Conservation (phyloP, 2,888 invertebrate species). For the Tipula vernalis region DNA sequence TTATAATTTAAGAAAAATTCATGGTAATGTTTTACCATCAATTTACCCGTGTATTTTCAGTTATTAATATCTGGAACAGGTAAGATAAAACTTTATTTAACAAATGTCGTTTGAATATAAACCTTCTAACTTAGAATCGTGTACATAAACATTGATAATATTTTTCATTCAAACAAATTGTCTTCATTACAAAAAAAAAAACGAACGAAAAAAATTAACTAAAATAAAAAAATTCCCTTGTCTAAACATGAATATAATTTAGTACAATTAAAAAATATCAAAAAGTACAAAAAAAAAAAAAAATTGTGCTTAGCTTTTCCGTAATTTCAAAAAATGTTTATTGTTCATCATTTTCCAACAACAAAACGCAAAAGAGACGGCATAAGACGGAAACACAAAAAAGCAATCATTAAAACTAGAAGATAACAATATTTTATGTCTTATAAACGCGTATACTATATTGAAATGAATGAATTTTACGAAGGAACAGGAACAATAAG, state of each 20-base stretch:
- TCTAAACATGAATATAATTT: neutral
- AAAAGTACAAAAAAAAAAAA: neutral
- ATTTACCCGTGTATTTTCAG: neutral
- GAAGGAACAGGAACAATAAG: neutral
- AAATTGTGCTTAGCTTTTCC: neutral
- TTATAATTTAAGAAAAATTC: neutral
- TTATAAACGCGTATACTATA: neutral
- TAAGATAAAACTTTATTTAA: neutral
- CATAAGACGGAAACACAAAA: neutral
- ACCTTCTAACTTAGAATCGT: neutral
- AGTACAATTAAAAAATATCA: neutral
- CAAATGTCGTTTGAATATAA: neutral
- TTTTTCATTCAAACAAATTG: neutral
- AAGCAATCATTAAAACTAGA: neutral
- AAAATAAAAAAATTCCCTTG: neutral
- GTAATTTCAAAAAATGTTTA: neutral
- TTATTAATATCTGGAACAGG: neutral
- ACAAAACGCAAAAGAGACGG: neutral
- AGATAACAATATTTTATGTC: neutral
- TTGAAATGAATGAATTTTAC: neutral
- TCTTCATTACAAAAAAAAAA: neutral
- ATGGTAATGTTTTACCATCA: neutral
- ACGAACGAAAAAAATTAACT: neutral
- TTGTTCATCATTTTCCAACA: neutral
- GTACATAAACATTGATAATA: neutral